phyloP scores from a whole-genome alignment of 2,797 vertebrate species.

The Lutjanus campechanus region DNA sequence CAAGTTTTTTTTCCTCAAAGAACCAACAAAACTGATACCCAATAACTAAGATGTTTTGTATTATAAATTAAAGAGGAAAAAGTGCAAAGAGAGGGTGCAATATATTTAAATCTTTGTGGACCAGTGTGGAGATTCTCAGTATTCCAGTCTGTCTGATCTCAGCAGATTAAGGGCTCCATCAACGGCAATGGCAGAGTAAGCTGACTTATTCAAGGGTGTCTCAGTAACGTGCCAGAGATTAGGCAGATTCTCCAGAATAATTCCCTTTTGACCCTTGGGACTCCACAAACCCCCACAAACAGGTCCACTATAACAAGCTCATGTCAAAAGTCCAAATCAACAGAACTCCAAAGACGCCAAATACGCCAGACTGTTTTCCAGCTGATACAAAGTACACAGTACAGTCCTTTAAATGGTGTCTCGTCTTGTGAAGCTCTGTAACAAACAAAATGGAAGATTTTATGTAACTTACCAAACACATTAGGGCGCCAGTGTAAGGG shows the following conservation, averaged over 20 bases:
- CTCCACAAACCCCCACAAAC: neutral
- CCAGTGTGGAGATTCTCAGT: conserved; percentile 10
- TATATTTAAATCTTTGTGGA: conserved; percentile 9
- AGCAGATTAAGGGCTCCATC: conserved; percentile 60
- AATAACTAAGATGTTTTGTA: neutral
- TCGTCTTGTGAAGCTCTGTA: neutral
- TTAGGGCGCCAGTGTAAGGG: neutral
- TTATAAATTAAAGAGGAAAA: neutral
- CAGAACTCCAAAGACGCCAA: neutral
- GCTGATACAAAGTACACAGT: neutral
- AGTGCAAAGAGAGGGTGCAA: neutral
- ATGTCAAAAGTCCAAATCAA: neutral
- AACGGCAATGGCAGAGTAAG: conserved; percentile 32
- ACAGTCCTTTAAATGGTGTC: neutral
- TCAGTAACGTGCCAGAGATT: conserved; percentile 50
- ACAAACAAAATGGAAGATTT: neutral
- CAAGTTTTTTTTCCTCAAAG: neutral
- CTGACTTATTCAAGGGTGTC: conserved; percentile 53
- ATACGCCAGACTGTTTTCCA: neutral
- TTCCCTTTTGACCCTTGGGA: conserved; percentile 45
- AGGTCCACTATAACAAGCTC: conserved; percentile 7
- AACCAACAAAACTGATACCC: neutral
- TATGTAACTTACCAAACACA: neutral
- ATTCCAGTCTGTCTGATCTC: conserved; percentile 53
- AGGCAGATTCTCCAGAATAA: conserved; percentile 24